phyloP scores from a whole-genome alignment of 1,140 invertebrate genomes.

The Subanguina moxae region DNA sequence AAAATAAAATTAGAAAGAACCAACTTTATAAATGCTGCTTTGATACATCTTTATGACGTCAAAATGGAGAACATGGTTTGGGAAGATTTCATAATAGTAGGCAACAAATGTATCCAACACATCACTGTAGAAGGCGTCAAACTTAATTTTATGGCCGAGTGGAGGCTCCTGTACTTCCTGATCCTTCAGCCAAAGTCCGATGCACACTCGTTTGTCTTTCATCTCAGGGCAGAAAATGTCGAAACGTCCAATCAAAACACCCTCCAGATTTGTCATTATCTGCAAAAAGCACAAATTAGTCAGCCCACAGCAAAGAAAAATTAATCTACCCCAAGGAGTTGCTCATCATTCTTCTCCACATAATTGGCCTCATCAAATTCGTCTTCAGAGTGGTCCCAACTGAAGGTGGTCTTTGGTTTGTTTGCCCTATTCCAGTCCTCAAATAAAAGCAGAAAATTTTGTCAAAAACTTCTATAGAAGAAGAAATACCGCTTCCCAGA shows the following conservation, averaged over 20 bases:
- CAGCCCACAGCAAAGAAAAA: no score
- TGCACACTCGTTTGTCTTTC: constrained; percentile 9
- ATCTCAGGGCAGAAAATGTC: constrained; percentile 23
- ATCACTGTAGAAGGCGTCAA: constrained; percentile 23
- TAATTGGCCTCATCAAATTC: neutral
- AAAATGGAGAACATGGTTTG: neutral
- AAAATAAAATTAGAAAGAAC: no score
- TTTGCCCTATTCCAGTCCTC: constrained; percentile 6
- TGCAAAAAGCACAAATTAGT: no score
- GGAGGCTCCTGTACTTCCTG: constrained; percentile 15
- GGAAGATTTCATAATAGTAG: neutral
- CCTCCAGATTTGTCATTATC: constrained; percentile 22
- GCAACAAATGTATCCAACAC: neutral
- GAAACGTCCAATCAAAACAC: constrained; percentile 12
- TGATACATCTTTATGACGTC: no score
- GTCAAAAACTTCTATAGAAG: neutral
- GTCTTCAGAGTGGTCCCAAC: neutral
- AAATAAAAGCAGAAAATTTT: neutral
- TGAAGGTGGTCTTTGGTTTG: neutral
- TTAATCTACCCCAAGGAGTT: constrained; percentile 1
- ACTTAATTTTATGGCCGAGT: constrained; percentile 8
- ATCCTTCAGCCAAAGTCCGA: constrained; percentile 22
- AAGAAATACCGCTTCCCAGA: neutral
- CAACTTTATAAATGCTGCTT: no score
- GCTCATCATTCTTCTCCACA: constrained; percentile 3